Evolutionary conservation across 35 echinoderm and acorn worm species (phyloP).

Genomic region (Anneissia japonica): DNA sequence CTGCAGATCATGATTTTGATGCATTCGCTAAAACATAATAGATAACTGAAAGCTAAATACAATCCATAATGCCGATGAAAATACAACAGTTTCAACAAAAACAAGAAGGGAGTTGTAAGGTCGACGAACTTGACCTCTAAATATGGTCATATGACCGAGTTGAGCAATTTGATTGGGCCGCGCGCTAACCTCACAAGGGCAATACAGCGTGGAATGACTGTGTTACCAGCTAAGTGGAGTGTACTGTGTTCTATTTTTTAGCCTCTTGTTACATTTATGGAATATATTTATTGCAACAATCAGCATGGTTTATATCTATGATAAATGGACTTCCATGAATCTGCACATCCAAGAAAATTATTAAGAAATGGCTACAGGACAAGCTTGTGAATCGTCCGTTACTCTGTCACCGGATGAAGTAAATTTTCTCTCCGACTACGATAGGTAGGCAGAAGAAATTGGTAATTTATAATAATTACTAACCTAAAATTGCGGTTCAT

Average conservation of each 20-base stretch:
- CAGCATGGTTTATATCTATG: background rate
- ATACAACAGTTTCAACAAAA: background rate
- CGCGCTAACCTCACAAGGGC: background rate
- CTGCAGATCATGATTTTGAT: too few relatives aligned
- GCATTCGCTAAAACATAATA: too few relatives aligned
- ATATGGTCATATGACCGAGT: background rate
- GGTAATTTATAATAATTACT: background rate
- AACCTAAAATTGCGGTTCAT: background rate
- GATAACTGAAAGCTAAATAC: too few relatives aligned
- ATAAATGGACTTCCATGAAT: background rate
- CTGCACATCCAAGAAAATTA: background rate
- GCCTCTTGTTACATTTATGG: background rate
- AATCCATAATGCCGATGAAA: too few relatives aligned
- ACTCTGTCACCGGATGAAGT: background rate
- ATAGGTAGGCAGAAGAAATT: background rate
- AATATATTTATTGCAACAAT: background rate
- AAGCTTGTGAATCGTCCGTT: background rate
- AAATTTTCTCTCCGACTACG: background rate
- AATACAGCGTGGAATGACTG: constrained; percentile 1
- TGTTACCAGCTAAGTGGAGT: background rate
- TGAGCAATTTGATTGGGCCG: background rate
- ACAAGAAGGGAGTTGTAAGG: background rate
- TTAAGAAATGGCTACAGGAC: background rate
- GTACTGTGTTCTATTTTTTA: background rate
- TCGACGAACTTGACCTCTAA: background rate